Base-by-base conservation (phyloP, 37 sponge, comb jelly and placozoan genomes). In the Diacarnus erythraeanus region DNA sequence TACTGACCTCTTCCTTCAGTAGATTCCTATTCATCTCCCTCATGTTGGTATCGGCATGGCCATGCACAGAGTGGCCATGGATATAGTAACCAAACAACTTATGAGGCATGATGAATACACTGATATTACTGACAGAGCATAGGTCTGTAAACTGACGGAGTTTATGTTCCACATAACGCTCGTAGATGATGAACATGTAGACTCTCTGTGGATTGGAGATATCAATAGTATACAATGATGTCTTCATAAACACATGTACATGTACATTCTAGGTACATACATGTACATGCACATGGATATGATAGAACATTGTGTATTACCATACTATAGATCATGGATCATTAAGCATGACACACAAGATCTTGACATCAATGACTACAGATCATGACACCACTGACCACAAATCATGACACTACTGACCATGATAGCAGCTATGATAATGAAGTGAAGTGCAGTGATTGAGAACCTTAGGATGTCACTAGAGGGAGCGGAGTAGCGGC, bases 1-100 rank as follows among this genome's bases (percentile, higher is more conserved):
- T n/a, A 69, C 70, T 74, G 61, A 84, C 93, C 86, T 86, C 82
- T 79, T 97, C 96, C 31, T 93, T 93, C 41, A 72, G 83, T 23
- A 97, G 75, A 57, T 89, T 80, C 6, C 69, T 26, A 58, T 63
- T 80, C 84, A 97, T 93, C 41, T 90, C 89, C 38, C 74, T 89
- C 96, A 97, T 90, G 83, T 90, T 79, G 9, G 94, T 89, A 69
- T 97, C 98, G 27, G 98, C 98, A 39, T 83, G 81, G 2, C 98
- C 98, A 64, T 97, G 98, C 23, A 88, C 92, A 25, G 98, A 93
- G 22, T 89, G 81, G 17, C 98, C 98, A 43, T 97, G 95, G 33
- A 97, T 93, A 76, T 97, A 97, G 86, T 90, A 88, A 23, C 98
- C 98, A 75, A 80, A 97, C 56, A 83, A 63, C 18, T 23, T 18